Evolutionary conservation across 35 echinoderm and acorn worm genomes (phyloP).

Genomic region (Nesometra sesokonis): DNA sequence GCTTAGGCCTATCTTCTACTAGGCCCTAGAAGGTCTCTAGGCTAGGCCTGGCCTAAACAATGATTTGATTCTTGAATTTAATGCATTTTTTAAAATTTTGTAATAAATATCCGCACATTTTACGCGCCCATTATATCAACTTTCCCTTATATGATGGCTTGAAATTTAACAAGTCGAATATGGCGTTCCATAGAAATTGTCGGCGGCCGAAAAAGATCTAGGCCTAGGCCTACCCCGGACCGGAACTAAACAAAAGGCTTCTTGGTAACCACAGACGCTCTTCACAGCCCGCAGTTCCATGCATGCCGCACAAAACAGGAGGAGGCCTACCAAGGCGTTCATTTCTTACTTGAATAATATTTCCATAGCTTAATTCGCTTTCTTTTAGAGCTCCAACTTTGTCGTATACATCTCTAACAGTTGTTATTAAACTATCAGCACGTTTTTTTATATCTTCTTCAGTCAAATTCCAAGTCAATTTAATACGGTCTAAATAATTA

Average conservation of each 20-base stretch:
- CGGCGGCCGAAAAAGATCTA: not conserved
- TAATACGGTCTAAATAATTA: conserved; percentile 21
- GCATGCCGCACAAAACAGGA: no score
- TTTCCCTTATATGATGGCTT: no score
- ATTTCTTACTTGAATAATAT: conserved; percentile 41
- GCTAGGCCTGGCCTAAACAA: no score
- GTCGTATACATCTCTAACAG: conserved; percentile 64
- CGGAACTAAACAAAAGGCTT: not conserved
- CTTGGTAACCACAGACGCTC: not conserved
- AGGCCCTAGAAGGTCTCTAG: no score
- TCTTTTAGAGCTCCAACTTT: conserved; percentile 58
- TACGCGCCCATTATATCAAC: no score
- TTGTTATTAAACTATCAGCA: conserved; percentile 44
- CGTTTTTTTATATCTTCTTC: conserved; percentile 58
- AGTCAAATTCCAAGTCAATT: conserved; percentile 73
- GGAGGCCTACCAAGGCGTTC: not conserved
- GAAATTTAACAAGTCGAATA: no score
- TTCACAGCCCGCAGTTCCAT: not conserved
- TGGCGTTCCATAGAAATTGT: no score
- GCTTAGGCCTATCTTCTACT: no score
- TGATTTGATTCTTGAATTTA: no score
- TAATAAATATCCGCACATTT: no score
- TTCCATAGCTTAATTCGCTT: conserved; percentile 52
- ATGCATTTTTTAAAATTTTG: no score
- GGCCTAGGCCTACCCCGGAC: not conserved